Percentiles rank a stretch among this genome's conserved stretches.
Conservation (phyloP, 2,797 vertebrate genomes). For the Syndactyla subalaris region DNA sequence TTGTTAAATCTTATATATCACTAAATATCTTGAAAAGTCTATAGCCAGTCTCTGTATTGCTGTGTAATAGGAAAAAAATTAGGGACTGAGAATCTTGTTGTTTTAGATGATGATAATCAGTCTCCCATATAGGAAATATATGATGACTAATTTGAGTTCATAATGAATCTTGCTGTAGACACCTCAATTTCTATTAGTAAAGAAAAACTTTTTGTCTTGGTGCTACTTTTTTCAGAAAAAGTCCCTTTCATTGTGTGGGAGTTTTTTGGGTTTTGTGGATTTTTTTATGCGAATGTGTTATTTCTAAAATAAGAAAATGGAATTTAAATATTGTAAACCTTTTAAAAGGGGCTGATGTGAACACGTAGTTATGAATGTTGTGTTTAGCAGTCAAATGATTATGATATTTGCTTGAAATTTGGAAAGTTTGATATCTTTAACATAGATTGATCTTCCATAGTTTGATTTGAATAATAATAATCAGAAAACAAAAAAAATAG, state of each 20-base stretch:
- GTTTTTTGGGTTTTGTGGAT: background rate
- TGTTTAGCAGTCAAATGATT: background rate
- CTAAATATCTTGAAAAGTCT: background rate
- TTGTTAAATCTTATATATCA: slow-evolving; percentile 1
- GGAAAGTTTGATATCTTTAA: background rate
- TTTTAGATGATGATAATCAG: background rate
- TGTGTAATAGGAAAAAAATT: slow-evolving; percentile 24
- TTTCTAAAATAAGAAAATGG: background rate
- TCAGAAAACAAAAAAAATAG: background rate
- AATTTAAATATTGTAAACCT: background rate
- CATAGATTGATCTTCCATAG: background rate
- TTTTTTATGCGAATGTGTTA: background rate
- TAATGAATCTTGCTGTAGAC: background rate
- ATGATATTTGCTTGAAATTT: background rate
- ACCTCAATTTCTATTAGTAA: background rate
- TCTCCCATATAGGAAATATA: background rate
- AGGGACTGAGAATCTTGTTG: background rate
- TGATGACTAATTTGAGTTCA: slow-evolving; percentile 38
- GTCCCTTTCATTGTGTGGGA: fast-evolving
- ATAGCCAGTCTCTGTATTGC: background rate
- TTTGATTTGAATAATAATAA: background rate
- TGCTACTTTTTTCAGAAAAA: background rate
- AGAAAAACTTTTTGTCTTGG: background rate
- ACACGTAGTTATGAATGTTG: background rate
- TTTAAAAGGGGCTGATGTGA: background rate